Conservation (phyloP, 2,113 vertebrate genomes). For the Fukomys damarensis region DNA sequence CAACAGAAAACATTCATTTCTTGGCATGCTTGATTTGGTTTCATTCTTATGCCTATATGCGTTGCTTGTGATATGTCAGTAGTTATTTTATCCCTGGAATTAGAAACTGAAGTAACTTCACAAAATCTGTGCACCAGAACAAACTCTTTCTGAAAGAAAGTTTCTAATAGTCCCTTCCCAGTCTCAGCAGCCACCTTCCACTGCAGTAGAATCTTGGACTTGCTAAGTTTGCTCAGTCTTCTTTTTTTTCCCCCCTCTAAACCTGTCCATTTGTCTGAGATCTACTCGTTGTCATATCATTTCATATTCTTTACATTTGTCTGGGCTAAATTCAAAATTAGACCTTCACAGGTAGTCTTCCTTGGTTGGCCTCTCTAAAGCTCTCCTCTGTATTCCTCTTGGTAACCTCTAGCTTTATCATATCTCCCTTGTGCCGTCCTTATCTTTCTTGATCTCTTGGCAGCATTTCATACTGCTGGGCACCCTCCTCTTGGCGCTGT, state of each 20-base stretch:
- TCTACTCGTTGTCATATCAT: neutral
- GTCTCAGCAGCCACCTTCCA: neutral
- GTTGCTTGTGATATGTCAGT: neutral
- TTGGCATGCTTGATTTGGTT: neutral
- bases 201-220: neutral
- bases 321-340: neutral
- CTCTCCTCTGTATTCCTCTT: neutral
- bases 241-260: neutral
- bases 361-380: neutral
- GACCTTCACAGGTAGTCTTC: neutral
- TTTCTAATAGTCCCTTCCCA: neutral
- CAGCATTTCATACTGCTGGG: neutral
- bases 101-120: conserved; percentile 25
- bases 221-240: neutral
- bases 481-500: neutral
- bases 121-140: neutral
- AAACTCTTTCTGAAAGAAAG: neutral
- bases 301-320: neutral
- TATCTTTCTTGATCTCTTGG: neutral
- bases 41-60: neutral
- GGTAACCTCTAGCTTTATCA: neutral
- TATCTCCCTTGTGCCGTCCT: neutral
- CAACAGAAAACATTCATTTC: neutral
- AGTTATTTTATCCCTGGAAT: neutral
- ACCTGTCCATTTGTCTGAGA: neutral